These are phyloP conservation scores for Monopterus albus DNA, from an alignment of 2,113 vertebrate species.

Conservation along the genomic window DNA sequence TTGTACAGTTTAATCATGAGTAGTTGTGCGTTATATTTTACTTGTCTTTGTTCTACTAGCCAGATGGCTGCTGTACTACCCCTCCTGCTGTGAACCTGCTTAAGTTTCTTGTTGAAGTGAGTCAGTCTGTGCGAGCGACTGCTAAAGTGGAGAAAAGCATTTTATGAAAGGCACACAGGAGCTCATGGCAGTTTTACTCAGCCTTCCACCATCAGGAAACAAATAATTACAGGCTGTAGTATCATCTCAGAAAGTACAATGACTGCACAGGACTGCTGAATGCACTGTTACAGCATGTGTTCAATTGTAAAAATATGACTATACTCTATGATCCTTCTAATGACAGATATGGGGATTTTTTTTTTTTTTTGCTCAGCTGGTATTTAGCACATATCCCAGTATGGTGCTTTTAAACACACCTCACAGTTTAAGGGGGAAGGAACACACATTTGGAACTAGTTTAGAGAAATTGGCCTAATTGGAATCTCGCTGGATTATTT, in stretches of 20 bases:
- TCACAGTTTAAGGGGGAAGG: conserved; percentile 49
- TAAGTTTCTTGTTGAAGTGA: conserved; percentile 55
- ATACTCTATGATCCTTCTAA: conserved; percentile 73
- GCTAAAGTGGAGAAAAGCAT: conserved; percentile 65
- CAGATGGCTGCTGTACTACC: conserved; percentile 57
- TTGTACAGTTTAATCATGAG: conserved; percentile 12
- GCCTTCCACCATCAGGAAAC: conserved; percentile 76
- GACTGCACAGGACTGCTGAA: conserved; percentile 67
- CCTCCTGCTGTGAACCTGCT: conserved; percentile 69
- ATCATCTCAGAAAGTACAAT: conserved; percentile 74
- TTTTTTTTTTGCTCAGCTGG: conserved; percentile 59
- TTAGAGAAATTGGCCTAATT: conserved; percentile 53
- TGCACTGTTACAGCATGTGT: conserved; percentile 64
- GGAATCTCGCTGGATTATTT: conserved; percentile 52
- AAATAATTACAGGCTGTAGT: conserved; percentile 76
- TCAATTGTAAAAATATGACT: conserved; percentile 73
- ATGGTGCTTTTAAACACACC: conserved; percentile 67
- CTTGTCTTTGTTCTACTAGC: conserved; percentile 55
- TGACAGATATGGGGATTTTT: conserved; percentile 73
- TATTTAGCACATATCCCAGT: conserved; percentile 75
- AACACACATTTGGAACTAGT: conserved; percentile 51
- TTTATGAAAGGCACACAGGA: conserved; percentile 69
- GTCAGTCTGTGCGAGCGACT: conserved; percentile 51
- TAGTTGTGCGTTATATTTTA: conserved; percentile 40
- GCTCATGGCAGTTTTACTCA: conserved; percentile 65